Percentiles rank a stretch among this genome's conserved stretches.
These are phyloP conservation scores for Tylochromis polylepis DNA, from an alignment of 2,113 vertebrate genomes.

Conservation along the genomic window DNA sequence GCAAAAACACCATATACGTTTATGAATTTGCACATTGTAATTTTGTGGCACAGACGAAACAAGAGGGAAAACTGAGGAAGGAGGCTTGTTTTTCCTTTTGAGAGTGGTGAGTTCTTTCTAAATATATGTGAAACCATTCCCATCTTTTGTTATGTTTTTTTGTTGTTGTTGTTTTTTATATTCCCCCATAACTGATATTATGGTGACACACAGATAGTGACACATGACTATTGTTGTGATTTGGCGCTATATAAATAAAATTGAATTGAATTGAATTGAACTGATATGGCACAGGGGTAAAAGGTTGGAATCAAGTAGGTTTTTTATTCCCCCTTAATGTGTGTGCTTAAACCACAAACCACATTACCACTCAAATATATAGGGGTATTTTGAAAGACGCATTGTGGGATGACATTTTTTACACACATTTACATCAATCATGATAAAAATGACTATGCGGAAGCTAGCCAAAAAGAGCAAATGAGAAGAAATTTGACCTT, in stretches of 20 bases:
- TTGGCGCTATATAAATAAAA: too few relatives aligned
- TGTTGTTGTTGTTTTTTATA: not conserved
- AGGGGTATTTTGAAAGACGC: not conserved
- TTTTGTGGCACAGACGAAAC: constrained; percentile 65
- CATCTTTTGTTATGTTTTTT: constrained; percentile 11
- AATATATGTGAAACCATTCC: constrained; percentile 47
- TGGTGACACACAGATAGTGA: too few relatives aligned
- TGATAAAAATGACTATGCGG: not conserved
- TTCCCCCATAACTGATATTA: not conserved
- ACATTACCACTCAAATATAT: not conserved
- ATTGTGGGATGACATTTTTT: not conserved
- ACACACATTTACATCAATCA: not conserved
- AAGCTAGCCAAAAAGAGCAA: not conserved
- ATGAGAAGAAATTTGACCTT: not conserved
- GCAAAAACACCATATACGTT: constrained; percentile 63
- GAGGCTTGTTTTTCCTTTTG: constrained; percentile 54
- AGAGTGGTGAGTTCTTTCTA: constrained; percentile 18
- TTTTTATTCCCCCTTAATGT: not conserved
- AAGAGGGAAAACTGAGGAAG: constrained; percentile 53
- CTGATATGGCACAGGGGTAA: not conserved
- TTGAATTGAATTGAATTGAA: too few relatives aligned
- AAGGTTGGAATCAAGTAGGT: not conserved
- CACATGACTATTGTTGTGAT: too few relatives aligned
- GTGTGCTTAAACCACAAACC: not conserved
- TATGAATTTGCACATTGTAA: constrained; percentile 72